Percentiles rank a stretch among this genome's conserved stretches.
These are phyloP conservation scores for Microcebus griseorufus DNA, from an alignment of 2,113 vertebrate species.

Conservation along the genomic window DNA sequence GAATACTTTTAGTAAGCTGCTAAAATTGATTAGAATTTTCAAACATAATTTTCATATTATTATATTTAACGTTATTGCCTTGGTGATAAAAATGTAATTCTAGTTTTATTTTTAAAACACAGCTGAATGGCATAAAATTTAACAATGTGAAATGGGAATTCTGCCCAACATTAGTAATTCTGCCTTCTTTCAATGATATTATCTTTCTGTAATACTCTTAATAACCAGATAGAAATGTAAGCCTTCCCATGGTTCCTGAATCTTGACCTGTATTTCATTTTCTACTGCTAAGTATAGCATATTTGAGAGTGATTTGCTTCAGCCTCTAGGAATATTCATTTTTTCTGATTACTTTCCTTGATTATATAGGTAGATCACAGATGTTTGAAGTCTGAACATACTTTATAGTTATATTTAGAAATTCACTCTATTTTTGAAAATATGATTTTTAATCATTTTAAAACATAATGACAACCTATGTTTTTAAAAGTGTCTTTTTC, in stretches of 20 bases:
- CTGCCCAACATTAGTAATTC: not conserved
- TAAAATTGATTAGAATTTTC: constrained; percentile 3
- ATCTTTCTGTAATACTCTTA: not conserved
- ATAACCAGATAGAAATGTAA: not conserved
- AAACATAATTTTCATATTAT: not conserved
- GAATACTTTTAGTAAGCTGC: not conserved
- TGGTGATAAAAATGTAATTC: not conserved
- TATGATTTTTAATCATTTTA: constrained; percentile 28
- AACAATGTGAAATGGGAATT: constrained; percentile 1
- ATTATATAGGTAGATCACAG: constrained; percentile 50
- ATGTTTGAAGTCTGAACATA: constrained; percentile 36
- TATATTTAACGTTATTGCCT: constrained; percentile 25
- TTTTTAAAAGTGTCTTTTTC: constrained; percentile 1
- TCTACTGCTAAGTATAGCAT: not conserved
- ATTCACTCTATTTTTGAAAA: constrained; percentile 49
- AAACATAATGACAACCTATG: not conserved
- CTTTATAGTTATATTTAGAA: constrained; percentile 34
- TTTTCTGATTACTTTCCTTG: constrained; percentile 52
- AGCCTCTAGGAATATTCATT: constrained; percentile 50
- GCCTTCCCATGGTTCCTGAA: not conserved
- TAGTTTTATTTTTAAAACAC: not conserved
- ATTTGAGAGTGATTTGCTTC: constrained; percentile 20
- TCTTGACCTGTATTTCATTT: not conserved
- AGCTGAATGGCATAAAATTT: not conserved
- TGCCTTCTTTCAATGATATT: not conserved